A percentile compares a stretch with the other conserved stretches of the same genome.
Conservation (phyloP, 1,140 invertebrate genomes). For the Drosophila tropicalis region DNA sequence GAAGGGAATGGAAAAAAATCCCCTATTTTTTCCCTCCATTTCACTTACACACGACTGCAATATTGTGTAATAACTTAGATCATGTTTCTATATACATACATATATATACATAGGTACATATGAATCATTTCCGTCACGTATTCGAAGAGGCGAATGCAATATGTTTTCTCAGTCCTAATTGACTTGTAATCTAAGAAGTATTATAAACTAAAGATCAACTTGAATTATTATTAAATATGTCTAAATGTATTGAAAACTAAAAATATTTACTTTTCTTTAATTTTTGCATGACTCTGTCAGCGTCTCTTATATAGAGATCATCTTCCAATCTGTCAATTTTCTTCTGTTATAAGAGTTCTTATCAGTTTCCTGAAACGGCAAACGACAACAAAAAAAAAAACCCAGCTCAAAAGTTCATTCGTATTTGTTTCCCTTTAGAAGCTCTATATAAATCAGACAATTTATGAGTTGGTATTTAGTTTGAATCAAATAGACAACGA, state of each 20-base stretch:
- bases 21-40: neutral
- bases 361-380: slow-evolving; percentile 41
- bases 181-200: no score
- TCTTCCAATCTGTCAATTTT: neutral
- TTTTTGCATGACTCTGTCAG: no score
- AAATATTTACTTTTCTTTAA: no score
- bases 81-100: neutral
- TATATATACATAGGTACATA: no score
- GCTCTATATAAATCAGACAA: neutral
- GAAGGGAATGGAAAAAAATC: neutral
- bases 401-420: slow-evolving; percentile 23
- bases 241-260: no score
- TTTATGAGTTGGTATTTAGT: neutral
- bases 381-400: no score
- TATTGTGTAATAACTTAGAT: slow-evolving; percentile 6
- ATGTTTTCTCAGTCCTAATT: no score
- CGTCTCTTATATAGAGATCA: no score
- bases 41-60: neutral
- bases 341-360: neutral
- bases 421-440: neutral
- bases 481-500: neutral
- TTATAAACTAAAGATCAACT: no score
- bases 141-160: no score
- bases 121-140: neutral
- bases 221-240: no score